Percentiles rank a stretch among this genome's conserved stretches.
These are phyloP conservation scores for Scolopax bukidnonensis DNA, from an alignment of 2,797 vertebrate species.

Conservation along the genomic window DNA sequence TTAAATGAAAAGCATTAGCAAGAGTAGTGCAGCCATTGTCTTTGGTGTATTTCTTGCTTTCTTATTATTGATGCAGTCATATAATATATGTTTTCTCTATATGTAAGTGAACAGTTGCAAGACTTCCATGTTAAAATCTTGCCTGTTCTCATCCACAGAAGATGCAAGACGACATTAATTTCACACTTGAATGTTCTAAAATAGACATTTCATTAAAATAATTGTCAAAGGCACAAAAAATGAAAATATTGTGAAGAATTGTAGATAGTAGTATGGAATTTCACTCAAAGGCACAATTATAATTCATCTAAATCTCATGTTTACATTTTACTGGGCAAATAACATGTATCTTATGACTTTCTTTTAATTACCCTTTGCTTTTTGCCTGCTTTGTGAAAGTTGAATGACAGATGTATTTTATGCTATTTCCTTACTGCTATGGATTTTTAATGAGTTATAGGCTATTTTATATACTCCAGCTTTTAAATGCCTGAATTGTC, in stretches of 20 bases:
- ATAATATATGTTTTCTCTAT: neutral
- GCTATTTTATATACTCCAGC: neutral
- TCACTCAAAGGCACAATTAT: neutral
- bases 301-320: neutral
- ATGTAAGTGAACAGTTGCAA: neutral
- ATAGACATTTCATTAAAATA: neutral
- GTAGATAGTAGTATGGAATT: neutral
- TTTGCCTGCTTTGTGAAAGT: neutral
- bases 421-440: neutral
- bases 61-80: neutral
- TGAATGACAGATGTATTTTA: neutral
- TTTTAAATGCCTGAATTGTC: neutral
- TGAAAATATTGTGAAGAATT: neutral
- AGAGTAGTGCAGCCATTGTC: neutral
- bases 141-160: neutral
- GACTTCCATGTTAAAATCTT: neutral
- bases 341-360: neutral
- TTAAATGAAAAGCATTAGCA: neutral
- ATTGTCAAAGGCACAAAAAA: neutral
- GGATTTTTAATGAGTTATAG: neutral
- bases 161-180: neutral
- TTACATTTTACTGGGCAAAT: neutral
- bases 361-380: neutral
- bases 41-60: neutral
- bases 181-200: neutral